phyloP scores from a whole-genome alignment of 2,888 invertebrate species.

The Helleia helle region DNA sequence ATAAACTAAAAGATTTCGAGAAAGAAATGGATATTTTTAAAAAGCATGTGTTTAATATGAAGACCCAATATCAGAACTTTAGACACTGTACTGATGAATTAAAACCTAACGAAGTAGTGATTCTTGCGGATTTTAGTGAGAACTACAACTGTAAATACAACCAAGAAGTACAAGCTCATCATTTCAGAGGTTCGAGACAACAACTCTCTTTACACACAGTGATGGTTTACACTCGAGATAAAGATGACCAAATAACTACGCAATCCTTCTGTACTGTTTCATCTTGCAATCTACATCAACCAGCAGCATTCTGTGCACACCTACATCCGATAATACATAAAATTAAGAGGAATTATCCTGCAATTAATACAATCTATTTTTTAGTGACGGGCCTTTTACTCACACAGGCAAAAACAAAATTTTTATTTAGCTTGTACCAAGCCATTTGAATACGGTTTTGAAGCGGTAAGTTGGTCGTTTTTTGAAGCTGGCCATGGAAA shows the following conservation, averaged over 20 bases:
- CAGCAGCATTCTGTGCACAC: slow-evolving; percentile 40
- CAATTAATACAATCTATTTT: slow-evolving; percentile 27
- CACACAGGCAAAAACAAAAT: slow-evolving; percentile 26
- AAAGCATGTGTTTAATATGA: slow-evolving; percentile 20
- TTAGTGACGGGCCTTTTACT: slow-evolving; percentile 33
- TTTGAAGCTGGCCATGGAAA: slow-evolving; percentile 17
- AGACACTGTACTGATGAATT: slow-evolving; percentile 15
- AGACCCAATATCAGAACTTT: slow-evolving; percentile 15
- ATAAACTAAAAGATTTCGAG: slow-evolving; percentile 14
- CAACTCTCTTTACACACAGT: slow-evolving; percentile 37
- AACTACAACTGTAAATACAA: slow-evolving; percentile 26
- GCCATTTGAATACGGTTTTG: slow-evolving; percentile 18
- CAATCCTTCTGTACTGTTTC: slow-evolving; percentile 30
- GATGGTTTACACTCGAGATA: slow-evolving; percentile 26
- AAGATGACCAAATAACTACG: slow-evolving; percentile 11
- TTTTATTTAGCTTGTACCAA: slow-evolving; percentile 29
- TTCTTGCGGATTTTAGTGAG: slow-evolving; percentile 30
- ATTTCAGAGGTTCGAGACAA: slow-evolving; percentile 23
- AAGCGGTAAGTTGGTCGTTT: slow-evolving; percentile 13
- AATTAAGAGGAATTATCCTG: slow-evolving; percentile 12
- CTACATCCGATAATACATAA: slow-evolving; percentile 26
- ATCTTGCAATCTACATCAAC: slow-evolving; percentile 30
- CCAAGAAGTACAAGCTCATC: slow-evolving; percentile 28
- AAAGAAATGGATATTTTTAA: slow-evolving; percentile 14
- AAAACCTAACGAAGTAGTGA: slow-evolving; percentile 13